Percentiles rank a stretch among this genome's conserved stretches.
Conservation (phyloP, 2,113 vertebrate genomes). For the Perca fluviatilis region DNA sequence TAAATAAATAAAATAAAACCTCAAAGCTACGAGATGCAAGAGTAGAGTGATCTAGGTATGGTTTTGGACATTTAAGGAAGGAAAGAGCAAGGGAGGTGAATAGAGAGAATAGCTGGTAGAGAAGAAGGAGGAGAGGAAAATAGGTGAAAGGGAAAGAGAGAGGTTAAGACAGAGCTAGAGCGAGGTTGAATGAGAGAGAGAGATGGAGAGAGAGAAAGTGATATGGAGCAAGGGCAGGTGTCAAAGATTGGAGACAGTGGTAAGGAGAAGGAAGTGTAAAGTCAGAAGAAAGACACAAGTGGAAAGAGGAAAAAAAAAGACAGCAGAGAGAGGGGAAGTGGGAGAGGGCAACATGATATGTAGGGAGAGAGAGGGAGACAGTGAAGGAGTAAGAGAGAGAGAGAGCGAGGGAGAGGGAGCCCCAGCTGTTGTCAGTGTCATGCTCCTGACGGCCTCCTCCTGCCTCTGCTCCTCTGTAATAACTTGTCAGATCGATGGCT, state of each 20-base stretch:
- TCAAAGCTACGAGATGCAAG: not conserved
- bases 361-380: not conserved
- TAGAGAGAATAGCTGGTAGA: not conserved
- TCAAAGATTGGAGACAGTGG: slow-evolving; percentile 14
- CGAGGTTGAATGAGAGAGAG: not conserved
- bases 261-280: not conserved
- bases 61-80: not conserved
- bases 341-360: slow-evolving; percentile 19
- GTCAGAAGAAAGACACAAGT: not conserved
- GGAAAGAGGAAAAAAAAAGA: not conserved
- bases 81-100: slow-evolving; percentile 2
- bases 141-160: slow-evolving; percentile 6
- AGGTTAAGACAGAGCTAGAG: not conserved
- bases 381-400: not conserved
- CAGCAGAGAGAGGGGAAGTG: too few species aligned
- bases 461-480: slow-evolving; percentile 72
- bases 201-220: slow-evolving; percentile 12
- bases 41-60: not conserved
- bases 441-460: slow-evolving; percentile 56
- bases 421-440: slow-evolving; percentile 73
- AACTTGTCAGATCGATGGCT: slow-evolving; percentile 82
- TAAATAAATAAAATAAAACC: not conserved
- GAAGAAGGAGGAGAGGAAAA: not conserved
- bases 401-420: slow-evolving; percentile 17
- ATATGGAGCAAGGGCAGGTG: not conserved